Evolutionary conservation across 1,140 invertebrate species (phyloP), one percentile per base, ranked within the genome.

Genomic region (Drosophila yakuba): DNA sequence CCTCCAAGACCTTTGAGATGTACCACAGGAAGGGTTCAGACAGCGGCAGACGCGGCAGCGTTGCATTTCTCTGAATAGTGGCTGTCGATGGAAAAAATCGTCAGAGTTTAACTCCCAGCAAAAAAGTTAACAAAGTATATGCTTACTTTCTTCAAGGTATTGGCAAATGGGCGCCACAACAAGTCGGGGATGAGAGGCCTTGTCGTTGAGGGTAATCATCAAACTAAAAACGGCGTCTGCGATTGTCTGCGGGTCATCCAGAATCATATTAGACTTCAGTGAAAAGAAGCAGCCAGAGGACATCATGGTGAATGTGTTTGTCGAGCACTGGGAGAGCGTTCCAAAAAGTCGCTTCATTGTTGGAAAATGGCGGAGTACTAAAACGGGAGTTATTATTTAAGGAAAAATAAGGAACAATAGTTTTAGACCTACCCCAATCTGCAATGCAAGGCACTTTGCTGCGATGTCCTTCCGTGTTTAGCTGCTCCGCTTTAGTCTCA

Each of bases 181-280:
- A 15, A 96, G 93, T 28, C 94, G 94, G 10, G 96, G 95, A 85
- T 95, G 94, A 12, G 96, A 95, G 3, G 96, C 95, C 79, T 96
- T 95, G 38, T 94, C 93, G 11, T 95, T 95, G 11, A 98, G 93
- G 0, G 95, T 95, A 1, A 95, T 94, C 14, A 98, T 94, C 52
- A 98, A 94, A 91, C 96, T 95, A 75, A 97, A 97, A 2, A 97
- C 95, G 8, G 96, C 96, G 90, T 98, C 97, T 2, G 96, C 95
- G 44, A 98, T 95, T 0, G 96, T 96, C 14, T 92, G 85, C 4
- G 91, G 91, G 43, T 92, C 89, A 32, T 92, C 88, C 15, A 92
- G 25, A 0, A 85, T 68, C 63, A 90, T 95, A 3, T 93, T 93
- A 1, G 94, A 89, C 59, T 80, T 84, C 4, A 85, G 63, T 44